phyloP scores from a whole-genome alignment of 2,797 vertebrate species.

The Hylomyscus alleni region DNA sequence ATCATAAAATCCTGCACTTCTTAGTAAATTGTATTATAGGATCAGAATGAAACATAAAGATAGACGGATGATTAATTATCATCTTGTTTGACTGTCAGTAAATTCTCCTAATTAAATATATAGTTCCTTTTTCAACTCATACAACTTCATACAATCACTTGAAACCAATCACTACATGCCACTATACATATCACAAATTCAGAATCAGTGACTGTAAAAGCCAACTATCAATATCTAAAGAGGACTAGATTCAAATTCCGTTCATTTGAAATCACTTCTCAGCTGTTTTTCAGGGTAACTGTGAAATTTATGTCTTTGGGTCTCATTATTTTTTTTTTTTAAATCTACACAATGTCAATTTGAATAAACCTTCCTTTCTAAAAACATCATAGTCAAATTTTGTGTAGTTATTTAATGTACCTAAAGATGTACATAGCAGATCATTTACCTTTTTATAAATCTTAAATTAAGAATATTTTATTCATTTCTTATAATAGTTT shows the following conservation, averaged over 20 bases:
- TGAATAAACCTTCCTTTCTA: background rate
- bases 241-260: background rate
- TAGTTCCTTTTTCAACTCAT: background rate
- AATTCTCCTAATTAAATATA: background rate
- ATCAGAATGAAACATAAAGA: background rate
- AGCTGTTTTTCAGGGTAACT: background rate
- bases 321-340: background rate
- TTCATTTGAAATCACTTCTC: background rate
- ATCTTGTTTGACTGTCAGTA: background rate
- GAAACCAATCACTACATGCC: background rate
- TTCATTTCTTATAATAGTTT: slow-evolving; percentile 10
- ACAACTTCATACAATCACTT: background rate
- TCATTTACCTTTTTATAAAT: slow-evolving; percentile 23
- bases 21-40: background rate
- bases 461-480: background rate
- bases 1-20: background rate
- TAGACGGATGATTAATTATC: background rate
- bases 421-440: background rate
- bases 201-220: background rate
- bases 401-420: background rate
- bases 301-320: background rate
- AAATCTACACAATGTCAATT: background rate
- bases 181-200: background rate
- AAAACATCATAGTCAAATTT: background rate
- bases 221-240: background rate